Conservation (phyloP, 2,888 invertebrate genomes). For the Alsophila aescularia region DNA sequence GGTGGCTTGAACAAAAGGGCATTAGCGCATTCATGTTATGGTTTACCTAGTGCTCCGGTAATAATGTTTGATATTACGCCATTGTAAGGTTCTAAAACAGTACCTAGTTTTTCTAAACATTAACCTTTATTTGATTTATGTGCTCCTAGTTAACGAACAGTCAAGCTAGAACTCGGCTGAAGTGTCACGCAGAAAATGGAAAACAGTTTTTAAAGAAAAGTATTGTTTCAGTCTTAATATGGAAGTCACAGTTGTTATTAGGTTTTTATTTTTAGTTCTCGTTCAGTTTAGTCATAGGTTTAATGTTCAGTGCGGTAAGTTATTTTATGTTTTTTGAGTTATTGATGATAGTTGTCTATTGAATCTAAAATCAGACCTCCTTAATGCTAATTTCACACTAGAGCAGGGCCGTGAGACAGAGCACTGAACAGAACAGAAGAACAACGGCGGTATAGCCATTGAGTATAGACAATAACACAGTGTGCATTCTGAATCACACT, state of each 20-base stretch:
- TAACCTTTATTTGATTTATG: constrained; percentile 1
- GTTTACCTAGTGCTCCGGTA: constrained; percentile 14
- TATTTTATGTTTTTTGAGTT: background rate
- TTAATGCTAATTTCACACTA: too few species aligned
- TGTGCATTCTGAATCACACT: too few species aligned
- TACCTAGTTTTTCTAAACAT: constrained; percentile 22
- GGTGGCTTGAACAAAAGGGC: constrained; percentile 2
- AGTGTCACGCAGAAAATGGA: constrained; percentile 12
- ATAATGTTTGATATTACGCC: constrained; percentile 29
- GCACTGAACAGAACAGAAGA: too few species aligned
- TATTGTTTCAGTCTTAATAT: constrained; percentile 24
- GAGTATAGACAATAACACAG: too few species aligned
- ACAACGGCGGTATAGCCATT: too few species aligned
- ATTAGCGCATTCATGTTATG: constrained; percentile 4
- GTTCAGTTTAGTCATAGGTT: constrained; percentile 34
- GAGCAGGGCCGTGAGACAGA: too few species aligned
- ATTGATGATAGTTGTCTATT: too few species aligned
- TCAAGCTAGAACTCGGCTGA: background rate
- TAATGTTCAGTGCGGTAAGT: constrained; percentile 54
- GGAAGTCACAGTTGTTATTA: constrained; percentile 19
- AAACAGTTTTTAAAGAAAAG: constrained; percentile 14
- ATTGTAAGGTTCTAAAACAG: constrained; percentile 28
- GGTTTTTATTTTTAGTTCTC: constrained; percentile 39
- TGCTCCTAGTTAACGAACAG: constrained; percentile 5
- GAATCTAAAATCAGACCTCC: too few species aligned